Evolutionary conservation across 2,113 vertebrate species (phyloP).

Genomic region (Protobothrops mucrosquamatus): DNA sequence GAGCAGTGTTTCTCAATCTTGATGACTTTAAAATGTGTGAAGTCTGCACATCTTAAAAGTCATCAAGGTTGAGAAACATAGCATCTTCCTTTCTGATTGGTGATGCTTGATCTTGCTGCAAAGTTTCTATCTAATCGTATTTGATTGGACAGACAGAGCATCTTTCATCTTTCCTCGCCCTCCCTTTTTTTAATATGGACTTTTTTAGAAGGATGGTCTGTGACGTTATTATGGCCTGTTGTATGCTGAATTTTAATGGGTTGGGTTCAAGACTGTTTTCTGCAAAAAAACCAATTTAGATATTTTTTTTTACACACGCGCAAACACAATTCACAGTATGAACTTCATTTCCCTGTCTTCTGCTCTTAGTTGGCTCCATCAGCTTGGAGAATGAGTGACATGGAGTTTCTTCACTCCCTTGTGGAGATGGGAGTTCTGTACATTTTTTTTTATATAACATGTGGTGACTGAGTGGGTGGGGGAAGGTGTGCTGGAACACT

Average conservation of each 20-base stretch:
- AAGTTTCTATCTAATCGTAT: neutral
- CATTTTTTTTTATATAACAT: neutral
- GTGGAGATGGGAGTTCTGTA: slow-evolving; percentile 43
- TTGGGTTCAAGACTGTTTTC: neutral
- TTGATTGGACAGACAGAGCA: neutral
- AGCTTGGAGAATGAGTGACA: slow-evolving; percentile 65
- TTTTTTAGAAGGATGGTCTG: neutral
- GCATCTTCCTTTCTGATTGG: neutral
- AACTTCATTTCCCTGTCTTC: slow-evolving; percentile 1
- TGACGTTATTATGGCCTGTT: neutral
- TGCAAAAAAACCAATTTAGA: neutral
- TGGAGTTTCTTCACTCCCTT: slow-evolving; percentile 38
- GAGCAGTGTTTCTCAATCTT: neutral
- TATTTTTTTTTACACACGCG: too few relatives aligned
- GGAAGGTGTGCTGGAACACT: neutral
- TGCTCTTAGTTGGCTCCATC: slow-evolving; percentile 66
- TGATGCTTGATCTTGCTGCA: neutral
- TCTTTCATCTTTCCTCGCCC: neutral
- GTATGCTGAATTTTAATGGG: neutral
- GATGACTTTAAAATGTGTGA: too few relatives aligned
- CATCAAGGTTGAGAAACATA: too few relatives aligned
- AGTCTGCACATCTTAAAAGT: neutral
- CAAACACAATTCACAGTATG: neutral
- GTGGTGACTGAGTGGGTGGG: neutral
- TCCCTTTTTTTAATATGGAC: neutral